Evolutionary conservation across 2,888 invertebrate species (phyloP), one percentile per base, ranked within the genome.

Genomic region (Girardia tigrina): DNA sequence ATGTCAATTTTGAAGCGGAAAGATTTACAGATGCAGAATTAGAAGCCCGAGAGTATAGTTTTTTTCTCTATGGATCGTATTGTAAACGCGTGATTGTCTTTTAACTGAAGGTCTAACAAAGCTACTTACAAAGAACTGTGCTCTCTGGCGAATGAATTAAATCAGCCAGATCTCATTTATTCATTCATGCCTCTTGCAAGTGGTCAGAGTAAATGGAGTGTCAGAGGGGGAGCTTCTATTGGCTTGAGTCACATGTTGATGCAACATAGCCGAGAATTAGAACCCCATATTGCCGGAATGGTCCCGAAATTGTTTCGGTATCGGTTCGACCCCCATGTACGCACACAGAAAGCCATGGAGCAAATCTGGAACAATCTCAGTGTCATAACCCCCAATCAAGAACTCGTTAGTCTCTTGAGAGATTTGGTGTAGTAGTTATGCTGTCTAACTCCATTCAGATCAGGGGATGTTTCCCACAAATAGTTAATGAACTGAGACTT

Each of bases 181-280:
- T 91, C 92, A 84, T 95, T 95, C 83, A 91, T 95, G 91, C 90
- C 93, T 83, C 86, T 94, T 78, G 94, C 94, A 0, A 93, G 93
- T 86, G 91, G 94, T 82, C 92, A 94, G 84, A 90, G 92, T 0
- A 88, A 90, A 75, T 95, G 94, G 94, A 93, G 91, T 80, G 92
- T 92, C 6, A 92, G 91, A 82, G 79, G 86, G 87, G 94, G 94
- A 12, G 93, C 94, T 8, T 93, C 93, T 0, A 92, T 92, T 85
- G 94, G 94, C 0, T 90, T 94, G 83, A 90, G 91, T 73, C 90
- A 90, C 0, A 90, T 94, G 76, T 91, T 92, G 0, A 86, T 89
- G 76, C 89, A 90, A 81, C 92, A 92, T 27, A 90, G 90, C 0
- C 89, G 90, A 26, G 90, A 91, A 82, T 86, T 94, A 78, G 88